Conservation (phyloP, 2,113 vertebrate species). For the Nyctereutes procyonoides region DNA sequence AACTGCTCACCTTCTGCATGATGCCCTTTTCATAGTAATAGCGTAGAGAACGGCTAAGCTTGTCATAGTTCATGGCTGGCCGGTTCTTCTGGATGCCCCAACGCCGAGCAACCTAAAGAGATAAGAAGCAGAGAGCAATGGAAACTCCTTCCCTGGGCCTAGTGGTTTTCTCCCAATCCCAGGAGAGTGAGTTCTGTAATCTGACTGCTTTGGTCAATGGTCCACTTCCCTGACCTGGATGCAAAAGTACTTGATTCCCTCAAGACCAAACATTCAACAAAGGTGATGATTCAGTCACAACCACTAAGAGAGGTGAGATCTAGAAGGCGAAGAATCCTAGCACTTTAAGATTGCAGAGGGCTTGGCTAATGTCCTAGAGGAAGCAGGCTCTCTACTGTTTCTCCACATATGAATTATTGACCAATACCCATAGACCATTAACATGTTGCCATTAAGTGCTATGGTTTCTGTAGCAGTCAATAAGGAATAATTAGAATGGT, state of each 20-base stretch:
- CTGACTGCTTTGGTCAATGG: neutral
- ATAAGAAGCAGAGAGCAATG: slow-evolving; percentile 49
- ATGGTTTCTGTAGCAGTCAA: slow-evolving; percentile 82
- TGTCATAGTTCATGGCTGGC: slow-evolving; percentile 99
- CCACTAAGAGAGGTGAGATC: slow-evolving; percentile 1
- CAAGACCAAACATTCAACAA: slow-evolving; percentile 14
- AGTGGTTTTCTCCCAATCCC: neutral
- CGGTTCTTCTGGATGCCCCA: slow-evolving; percentile 99
- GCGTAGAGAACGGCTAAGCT: slow-evolving; percentile 97
- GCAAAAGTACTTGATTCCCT: slow-evolving; percentile 46
- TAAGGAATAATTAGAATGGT: slow-evolving; percentile 83
- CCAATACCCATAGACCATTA: slow-evolving; percentile 81
- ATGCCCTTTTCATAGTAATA: slow-evolving; percentile 99
- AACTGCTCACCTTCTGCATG: slow-evolving; percentile 95
- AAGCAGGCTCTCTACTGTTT: slow-evolving; percentile 50
- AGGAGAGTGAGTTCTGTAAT: neutral
- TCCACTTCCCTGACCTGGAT: slow-evolving; percentile 42
- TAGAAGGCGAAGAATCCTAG: slow-evolving; percentile 44
- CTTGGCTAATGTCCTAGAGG: slow-evolving; percentile 72
- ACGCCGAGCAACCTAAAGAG: slow-evolving; percentile 93
- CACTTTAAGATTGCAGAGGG: slow-evolving; percentile 47
- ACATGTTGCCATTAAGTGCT: slow-evolving; percentile 78
- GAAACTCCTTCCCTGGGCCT: neutral
- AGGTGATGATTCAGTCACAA: slow-evolving; percentile 58
- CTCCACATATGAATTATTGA: slow-evolving; percentile 76